Base-by-base conservation (phyloP, 2,797 vertebrate species). In the Urocyon cinereoargenteus region DNA sequence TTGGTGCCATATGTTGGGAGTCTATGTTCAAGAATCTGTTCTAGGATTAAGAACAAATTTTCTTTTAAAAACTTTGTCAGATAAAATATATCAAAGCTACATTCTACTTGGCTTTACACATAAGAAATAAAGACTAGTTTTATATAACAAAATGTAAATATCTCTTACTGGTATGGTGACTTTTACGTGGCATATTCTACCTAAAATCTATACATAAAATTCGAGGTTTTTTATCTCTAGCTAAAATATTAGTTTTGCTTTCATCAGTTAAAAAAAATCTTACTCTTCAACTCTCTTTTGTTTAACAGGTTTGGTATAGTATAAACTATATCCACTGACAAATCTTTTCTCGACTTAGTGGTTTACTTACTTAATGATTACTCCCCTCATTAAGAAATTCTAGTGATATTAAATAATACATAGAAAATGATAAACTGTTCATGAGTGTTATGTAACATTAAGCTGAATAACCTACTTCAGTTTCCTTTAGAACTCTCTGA, bases 171-270 rank as follows among this genome's bases (percentile, higher is more conserved):
- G 55, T 49, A 79, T 34, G 24, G 12, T 92, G 24, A 86, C 77
- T 72, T 77, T 78, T 90, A 40, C 7, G 40, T 57, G 28, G 28
- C 49, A 28, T 36, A 86, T 26, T 73, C 64, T 89, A 77, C 4
- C 45, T 73, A 84, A 94, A 94, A 73, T 12, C 66, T 77, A 92
- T 5, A 86, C 7, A 78, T 59, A 45, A 96, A 70, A 79, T 90
- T 16, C 13, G 34, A 11, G 53, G 15, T 40, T 59, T 92, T 94
- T 78, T 13, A 53, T 57, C 22, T 91, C n/a, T 88, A 87, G 68
- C 5, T 86, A 90, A 90, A 95, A 94, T 78, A 70, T 45, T 88
- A 64, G 12, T 78, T 95, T 95, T 83, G 11, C 15, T 86, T 90
- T 93, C 45, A 83, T 85, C 59, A 96, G 55, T 61, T 34, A 75